Evolutionary conservation across 2,797 vertebrate genomes (phyloP).

Genomic region (Micropoecilia bifurca): DNA sequence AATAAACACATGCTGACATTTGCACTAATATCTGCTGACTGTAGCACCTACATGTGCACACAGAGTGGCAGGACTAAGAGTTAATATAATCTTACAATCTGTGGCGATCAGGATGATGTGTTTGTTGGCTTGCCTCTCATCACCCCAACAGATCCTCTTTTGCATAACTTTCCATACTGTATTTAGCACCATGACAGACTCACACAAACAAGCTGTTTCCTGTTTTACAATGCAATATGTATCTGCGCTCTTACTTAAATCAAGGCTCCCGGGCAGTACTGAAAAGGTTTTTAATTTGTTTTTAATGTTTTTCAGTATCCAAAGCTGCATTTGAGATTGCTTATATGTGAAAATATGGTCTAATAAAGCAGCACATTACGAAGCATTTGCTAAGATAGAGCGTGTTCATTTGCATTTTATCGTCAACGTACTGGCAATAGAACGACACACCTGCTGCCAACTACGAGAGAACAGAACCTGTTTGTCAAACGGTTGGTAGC

Average conservation of each 20-base stretch:
- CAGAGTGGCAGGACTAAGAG: slow-evolving; percentile 17
- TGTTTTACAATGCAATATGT: neutral
- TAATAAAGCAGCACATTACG: neutral
- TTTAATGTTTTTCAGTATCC: neutral
- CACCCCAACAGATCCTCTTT: slow-evolving; percentile 66
- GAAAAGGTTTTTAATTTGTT: neutral
- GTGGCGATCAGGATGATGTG: slow-evolving; percentile 69
- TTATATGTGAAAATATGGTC: neutral
- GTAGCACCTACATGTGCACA: slow-evolving; percentile 25
- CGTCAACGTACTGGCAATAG: neutral
- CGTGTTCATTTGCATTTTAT: neutral
- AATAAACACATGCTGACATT: slow-evolving; percentile 42
- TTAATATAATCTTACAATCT: slow-evolving; percentile 21
- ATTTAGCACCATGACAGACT: slow-evolving; percentile 20
- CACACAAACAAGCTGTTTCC: neutral
- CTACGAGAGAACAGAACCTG: neutral
- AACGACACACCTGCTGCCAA: neutral
- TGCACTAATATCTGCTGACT: slow-evolving; percentile 28
- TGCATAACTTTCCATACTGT: slow-evolving; percentile 31
- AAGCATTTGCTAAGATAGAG: neutral
- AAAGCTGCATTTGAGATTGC: too few species aligned
- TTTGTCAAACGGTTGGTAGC: neutral
- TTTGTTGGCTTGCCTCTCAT: slow-evolving; percentile 62
- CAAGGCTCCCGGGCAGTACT: neutral
- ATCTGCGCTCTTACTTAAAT: neutral